These are phyloP conservation scores for Limnephilus rhombicus DNA, from an alignment of 2,888 invertebrate genomes.

Conservation along the genomic window DNA sequence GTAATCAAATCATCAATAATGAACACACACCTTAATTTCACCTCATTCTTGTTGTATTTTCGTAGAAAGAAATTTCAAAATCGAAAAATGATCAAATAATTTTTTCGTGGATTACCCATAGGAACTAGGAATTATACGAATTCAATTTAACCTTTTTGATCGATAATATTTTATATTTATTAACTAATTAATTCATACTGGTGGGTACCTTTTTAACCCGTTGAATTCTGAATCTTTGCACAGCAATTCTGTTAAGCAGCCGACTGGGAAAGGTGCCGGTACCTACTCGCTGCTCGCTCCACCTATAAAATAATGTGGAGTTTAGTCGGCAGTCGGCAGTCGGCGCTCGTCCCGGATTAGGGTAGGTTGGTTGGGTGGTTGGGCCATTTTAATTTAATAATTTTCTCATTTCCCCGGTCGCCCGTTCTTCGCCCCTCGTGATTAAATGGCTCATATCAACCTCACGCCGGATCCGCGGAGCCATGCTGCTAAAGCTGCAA, in stretches of 20 bases:
- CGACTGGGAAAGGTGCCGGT: not conserved
- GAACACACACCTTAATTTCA: too few relatives aligned
- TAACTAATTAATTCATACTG: too few relatives aligned
- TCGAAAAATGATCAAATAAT: too few relatives aligned
- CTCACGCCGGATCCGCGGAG: not conserved
- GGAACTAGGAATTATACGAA: too few relatives aligned
- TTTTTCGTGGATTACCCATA: too few relatives aligned
- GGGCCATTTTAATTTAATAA: conserved; percentile 58
- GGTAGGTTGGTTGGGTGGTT: not conserved
- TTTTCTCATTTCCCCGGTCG: conserved; percentile 59
- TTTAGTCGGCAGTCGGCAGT: not conserved
- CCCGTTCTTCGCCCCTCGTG: conserved; percentile 35
- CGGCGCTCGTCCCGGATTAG: not conserved
- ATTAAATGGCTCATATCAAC: conserved; percentile 47
- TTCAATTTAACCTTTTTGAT: too few relatives aligned
- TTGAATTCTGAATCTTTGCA: conserved; percentile 4
- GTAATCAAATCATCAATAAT: too few relatives aligned
- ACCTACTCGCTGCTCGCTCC: not conserved
- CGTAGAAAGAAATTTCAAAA: too few relatives aligned
- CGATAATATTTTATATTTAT: too few relatives aligned
- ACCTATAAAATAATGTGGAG: not conserved
- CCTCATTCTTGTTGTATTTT: too few relatives aligned
- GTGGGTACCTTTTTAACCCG: not conserved
- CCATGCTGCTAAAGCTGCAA: not conserved
- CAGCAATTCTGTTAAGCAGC: not conserved